Conservation (phyloP, 1,140 invertebrate genomes). For the Drosophila pseudoobscura region DNA sequence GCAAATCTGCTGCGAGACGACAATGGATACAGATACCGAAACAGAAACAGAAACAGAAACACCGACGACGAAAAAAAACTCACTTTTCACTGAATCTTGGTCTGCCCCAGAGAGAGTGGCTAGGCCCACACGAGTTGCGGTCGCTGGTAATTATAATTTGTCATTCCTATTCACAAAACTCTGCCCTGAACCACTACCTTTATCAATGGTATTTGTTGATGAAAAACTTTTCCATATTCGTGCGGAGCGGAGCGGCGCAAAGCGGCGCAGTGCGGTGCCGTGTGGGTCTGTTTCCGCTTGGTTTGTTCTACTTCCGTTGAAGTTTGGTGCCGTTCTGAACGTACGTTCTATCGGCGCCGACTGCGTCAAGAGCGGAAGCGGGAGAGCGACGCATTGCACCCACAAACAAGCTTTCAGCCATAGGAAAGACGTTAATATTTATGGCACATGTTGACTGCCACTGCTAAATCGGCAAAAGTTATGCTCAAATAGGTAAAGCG, state of each 20-base stretch:
- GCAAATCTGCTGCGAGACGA: constrained; percentile 20
- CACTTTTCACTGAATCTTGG: constrained; percentile 2
- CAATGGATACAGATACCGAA: constrained; percentile 49
- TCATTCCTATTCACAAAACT: constrained; percentile 54
- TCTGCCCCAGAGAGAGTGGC: constrained; percentile 20
- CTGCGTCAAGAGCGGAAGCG: constrained; percentile 26
- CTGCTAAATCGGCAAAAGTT: constrained; percentile 40
- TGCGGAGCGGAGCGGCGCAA: constrained; percentile 21
- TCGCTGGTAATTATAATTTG: constrained; percentile 53
- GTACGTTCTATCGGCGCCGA: constrained; percentile 19
- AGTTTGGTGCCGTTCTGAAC: constrained; percentile 69
- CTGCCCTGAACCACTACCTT: constrained; percentile 40
- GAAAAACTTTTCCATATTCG: constrained; percentile 73
- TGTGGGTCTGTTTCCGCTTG: constrained; percentile 73
- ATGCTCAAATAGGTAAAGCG: constrained; percentile 38
- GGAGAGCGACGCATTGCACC: constrained; percentile 26
- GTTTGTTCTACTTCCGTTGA: constrained; percentile 77
- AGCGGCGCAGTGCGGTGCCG: constrained; percentile 25
- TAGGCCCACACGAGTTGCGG: constrained; percentile 4
- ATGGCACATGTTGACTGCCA: constrained; percentile 78
- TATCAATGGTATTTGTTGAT: constrained; percentile 54
- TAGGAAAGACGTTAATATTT: constrained; percentile 73
- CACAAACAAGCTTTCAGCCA: constrained; percentile 48
- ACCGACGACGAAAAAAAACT: constrained; percentile 9
- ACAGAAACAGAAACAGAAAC: constrained; percentile 6